These are phyloP conservation scores for Ibidorhyncha struthersii DNA, from an alignment of 2,113 vertebrate genomes.

Conservation along the genomic window DNA sequence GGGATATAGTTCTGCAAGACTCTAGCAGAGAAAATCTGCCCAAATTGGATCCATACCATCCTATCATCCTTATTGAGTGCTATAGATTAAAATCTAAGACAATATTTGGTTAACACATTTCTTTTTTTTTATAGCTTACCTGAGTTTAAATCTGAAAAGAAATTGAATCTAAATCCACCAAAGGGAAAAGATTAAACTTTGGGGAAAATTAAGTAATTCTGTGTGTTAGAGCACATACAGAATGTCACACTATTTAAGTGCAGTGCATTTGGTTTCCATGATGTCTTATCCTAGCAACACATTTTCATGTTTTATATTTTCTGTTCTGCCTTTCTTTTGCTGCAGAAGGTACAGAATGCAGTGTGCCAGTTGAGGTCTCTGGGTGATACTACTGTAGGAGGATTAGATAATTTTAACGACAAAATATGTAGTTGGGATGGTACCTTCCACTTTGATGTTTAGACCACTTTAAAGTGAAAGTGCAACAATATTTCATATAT, in stretches of 20 bases:
- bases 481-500: not conserved
- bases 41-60: not conserved
- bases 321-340: not conserved
- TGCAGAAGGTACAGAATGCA: slow-evolving; percentile 17
- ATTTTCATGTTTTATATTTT: slow-evolving; percentile 15
- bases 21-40: not conserved
- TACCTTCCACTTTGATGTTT: not conserved
- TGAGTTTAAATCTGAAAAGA: no score
- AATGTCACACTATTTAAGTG: not conserved
- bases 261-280: slow-evolving; percentile 26
- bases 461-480: not conserved
- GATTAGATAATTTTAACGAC: not conserved
- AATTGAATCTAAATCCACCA: not conserved
- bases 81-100: not conserved
- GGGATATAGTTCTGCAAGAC: not conserved
- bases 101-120: not conserved
- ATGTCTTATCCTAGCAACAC: slow-evolving; percentile 26
- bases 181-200: not conserved
- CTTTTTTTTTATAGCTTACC: no score
- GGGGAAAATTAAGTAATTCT: not conserved
- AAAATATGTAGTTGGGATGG: not conserved
- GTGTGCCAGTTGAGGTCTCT: not conserved
- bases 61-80: not conserved
- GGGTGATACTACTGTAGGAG: not conserved
- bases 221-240: not conserved